These are phyloP conservation scores for Aplysina aerophoba DNA, from an alignment of 37 sponge, comb jelly and placozoan genomes.

Conservation along the genomic window DNA sequence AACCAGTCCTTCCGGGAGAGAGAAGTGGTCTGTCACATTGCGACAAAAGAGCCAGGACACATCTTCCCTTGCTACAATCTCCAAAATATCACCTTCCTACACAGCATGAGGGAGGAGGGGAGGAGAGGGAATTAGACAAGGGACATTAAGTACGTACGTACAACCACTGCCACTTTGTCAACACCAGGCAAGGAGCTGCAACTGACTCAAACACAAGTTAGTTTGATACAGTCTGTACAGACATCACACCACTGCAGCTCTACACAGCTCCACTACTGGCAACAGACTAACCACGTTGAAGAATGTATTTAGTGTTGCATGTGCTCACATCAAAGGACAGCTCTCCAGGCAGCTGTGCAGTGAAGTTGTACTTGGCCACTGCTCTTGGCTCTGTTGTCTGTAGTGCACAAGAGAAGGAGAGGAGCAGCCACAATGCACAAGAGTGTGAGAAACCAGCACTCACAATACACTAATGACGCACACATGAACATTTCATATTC, in stretches of 20 bases:
- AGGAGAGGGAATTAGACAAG: not conserved
- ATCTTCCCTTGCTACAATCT: not conserved
- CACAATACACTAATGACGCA: not conserved
- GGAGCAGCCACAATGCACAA: too few species aligned
- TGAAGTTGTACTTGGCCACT: slow-evolving; percentile 50
- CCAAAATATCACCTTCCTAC: not conserved
- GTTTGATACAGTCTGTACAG: too few species aligned
- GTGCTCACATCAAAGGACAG: slow-evolving; percentile 62
- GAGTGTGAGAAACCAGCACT: not conserved
- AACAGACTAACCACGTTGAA: too few species aligned
- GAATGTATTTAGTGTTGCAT: too few species aligned
- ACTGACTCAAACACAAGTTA: too few species aligned
- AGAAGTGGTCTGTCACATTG: slow-evolving; percentile 43
- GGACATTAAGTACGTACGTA: too few species aligned
- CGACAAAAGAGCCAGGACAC: not conserved
- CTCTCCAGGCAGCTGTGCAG: slow-evolving; percentile 52
- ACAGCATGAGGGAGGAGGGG: not conserved
- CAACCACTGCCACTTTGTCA: too few species aligned
- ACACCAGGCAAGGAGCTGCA: too few species aligned
- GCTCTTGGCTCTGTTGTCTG: slow-evolving; percentile 71
- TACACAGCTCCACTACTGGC: slow-evolving; percentile 11
- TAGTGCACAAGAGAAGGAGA: not conserved
- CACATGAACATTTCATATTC: not conserved
- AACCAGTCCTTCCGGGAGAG: slow-evolving; percentile 43
- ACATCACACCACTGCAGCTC: too few species aligned